Conservation (phyloP, 2,888 invertebrate species). For the Criorhina ranunculi region DNA sequence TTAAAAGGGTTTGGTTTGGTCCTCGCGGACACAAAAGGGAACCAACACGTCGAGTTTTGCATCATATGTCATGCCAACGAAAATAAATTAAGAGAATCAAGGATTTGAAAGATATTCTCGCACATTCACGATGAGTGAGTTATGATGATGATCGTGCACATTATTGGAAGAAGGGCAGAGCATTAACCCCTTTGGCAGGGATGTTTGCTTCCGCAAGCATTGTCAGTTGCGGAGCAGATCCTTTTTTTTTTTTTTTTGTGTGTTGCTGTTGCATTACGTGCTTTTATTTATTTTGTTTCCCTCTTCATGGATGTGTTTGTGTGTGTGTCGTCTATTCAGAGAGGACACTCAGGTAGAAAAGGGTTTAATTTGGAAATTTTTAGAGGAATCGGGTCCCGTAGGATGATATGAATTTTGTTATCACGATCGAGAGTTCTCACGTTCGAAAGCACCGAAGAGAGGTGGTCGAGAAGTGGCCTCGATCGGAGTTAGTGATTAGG, state of each 20-base stretch:
- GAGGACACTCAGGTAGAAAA: conserved; percentile 29
- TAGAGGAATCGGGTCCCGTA: conserved; percentile 24
- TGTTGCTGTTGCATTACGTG: conserved; percentile 70
- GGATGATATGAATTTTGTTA: conserved; percentile 55
- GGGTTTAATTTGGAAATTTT: conserved; percentile 26
- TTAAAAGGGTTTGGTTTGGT: conserved; percentile 74
- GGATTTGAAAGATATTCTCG: conserved; percentile 68
- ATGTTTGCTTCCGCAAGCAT: conserved; percentile 70
- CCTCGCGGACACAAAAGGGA: conserved; percentile 46
- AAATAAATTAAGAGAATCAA: conserved; percentile 73
- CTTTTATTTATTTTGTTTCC: conserved; percentile 62
- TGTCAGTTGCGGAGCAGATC: conserved; percentile 57
- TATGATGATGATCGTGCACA: conserved; percentile 76
- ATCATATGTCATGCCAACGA: conserved; percentile 75
- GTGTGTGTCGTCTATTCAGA: conserved; percentile 38
- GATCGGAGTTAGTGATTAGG: conserved; percentile 72
- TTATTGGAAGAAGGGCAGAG: conserved; percentile 71
- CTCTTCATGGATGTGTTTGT: conserved; percentile 14
- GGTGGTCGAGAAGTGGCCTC: conserved; percentile 16
- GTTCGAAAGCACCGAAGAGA: conserved; percentile 38
- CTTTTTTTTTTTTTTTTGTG: conserved; percentile 47
- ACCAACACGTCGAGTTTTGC: conserved; percentile 60
- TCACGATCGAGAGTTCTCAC: conserved; percentile 72
- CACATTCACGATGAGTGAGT: conserved; percentile 74
- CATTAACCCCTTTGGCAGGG: conserved; percentile 68